Conservation (phyloP, 2,113 vertebrate species). For the Oncorhynchus clarkii region DNA sequence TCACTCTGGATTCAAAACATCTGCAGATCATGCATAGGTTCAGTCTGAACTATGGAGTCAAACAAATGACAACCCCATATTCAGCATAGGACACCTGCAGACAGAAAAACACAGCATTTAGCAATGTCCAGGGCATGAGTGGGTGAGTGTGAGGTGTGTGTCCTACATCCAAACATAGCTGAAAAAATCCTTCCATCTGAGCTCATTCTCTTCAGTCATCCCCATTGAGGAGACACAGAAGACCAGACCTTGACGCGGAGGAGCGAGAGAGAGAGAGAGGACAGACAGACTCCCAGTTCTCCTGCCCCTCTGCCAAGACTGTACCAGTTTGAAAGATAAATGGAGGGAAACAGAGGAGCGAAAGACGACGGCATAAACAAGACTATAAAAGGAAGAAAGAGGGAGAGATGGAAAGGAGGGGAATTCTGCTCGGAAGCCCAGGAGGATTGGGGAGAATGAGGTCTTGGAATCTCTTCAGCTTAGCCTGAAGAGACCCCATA, state of each 20-base stretch:
- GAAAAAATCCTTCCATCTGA: constrained; percentile 60
- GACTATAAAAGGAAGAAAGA: constrained; percentile 71
- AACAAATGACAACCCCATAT: constrained; percentile 19
- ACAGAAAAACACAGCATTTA: neutral
- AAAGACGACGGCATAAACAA: constrained; percentile 42
- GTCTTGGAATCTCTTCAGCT: constrained; percentile 51
- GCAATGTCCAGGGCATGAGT: neutral
- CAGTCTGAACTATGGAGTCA: neutral
- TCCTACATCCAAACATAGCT: constrained; percentile 55
- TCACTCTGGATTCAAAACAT: too few relatives aligned
- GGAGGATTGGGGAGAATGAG: constrained; percentile 31
- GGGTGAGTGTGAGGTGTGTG: neutral
- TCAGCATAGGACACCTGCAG: constrained; percentile 31
- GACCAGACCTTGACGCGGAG: constrained; percentile 31
- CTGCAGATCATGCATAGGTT: too few relatives aligned
- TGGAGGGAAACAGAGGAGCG: constrained; percentile 1
- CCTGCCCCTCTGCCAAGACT: constrained; percentile 26
- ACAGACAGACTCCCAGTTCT: constrained; percentile 6
- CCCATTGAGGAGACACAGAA: constrained; percentile 43
- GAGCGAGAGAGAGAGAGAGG: neutral
- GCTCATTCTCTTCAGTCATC: constrained; percentile 39
- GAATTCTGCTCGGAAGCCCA: constrained; percentile 22
- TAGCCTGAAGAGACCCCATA: constrained; percentile 48
- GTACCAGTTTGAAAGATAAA: constrained; percentile 12
- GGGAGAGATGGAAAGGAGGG: neutral